These are phyloP conservation scores for Anisognathus igniventris DNA, from an alignment of 2,797 vertebrate species.

Conservation along the genomic window DNA sequence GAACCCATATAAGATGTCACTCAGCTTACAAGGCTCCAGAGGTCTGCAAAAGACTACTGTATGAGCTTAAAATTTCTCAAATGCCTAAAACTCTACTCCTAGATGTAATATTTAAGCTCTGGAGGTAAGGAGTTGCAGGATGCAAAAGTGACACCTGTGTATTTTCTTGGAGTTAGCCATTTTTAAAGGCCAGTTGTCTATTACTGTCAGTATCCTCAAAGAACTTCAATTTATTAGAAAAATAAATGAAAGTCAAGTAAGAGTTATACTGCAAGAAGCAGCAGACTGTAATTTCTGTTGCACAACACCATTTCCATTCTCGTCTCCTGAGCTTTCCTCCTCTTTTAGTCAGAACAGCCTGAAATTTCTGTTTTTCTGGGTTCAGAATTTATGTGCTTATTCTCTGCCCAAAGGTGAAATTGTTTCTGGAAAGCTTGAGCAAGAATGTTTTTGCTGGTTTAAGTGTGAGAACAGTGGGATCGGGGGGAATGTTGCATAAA, in stretches of 20 bases:
- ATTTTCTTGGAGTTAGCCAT: not conserved
- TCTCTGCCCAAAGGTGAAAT: slow-evolving; percentile 50
- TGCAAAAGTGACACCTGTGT: not conserved
- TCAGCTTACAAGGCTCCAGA: not conserved
- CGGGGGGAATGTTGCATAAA: not conserved
- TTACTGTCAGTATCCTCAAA: not conserved
- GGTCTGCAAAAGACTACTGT: not conserved
- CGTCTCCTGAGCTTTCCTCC: not conserved
- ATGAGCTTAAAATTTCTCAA: not conserved
- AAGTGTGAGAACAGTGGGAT: not conserved
- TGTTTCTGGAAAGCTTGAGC: slow-evolving; percentile 45
- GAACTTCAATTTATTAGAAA: not conserved
- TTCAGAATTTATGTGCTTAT: not conserved
- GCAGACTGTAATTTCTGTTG: not conserved
- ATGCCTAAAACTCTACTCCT: not conserved
- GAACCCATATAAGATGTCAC: not conserved
- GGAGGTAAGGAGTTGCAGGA: not conserved
- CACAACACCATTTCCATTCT: slow-evolving; percentile 3
- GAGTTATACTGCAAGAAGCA: not conserved
- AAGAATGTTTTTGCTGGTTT: slow-evolving; percentile 33
- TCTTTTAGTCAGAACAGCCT: slow-evolving; percentile 10
- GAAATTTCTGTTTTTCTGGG: slow-evolving; percentile 8
- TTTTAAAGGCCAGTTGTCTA: not conserved
- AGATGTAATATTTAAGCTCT: not conserved
- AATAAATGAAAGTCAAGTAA: not conserved